Evolutionary conservation across 1,140 invertebrate genomes (phyloP).

Genomic region (Zophobas morio): DNA sequence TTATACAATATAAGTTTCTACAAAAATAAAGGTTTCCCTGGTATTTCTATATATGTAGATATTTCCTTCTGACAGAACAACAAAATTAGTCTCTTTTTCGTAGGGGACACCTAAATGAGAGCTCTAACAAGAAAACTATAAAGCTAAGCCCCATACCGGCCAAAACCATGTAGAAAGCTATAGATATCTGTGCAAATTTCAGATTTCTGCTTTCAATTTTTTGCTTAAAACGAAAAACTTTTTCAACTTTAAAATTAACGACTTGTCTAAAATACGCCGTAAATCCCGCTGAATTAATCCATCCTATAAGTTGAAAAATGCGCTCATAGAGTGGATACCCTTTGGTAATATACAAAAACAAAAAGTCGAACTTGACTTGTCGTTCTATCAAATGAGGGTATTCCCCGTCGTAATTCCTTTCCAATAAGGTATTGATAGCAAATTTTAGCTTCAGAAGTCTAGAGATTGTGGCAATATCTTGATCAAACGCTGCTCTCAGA

Average conservation of each 20-base stretch:
- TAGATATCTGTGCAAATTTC: too few relatives aligned
- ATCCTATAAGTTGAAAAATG: not conserved
- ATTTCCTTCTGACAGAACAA: too few relatives aligned
- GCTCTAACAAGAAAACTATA: too few relatives aligned
- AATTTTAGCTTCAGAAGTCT: not conserved
- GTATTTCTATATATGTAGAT: too few relatives aligned
- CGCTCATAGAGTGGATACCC: not conserved
- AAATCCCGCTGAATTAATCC: not conserved
- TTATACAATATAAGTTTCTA: too few relatives aligned
- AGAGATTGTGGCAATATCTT: not conserved
- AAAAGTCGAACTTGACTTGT: constrained; percentile 4
- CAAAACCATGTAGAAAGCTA: too few relatives aligned
- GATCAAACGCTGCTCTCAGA: not conserved
- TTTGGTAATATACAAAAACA: constrained; percentile 6
- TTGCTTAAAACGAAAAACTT: not conserved
- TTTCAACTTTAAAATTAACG: not conserved
- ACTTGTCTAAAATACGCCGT: not conserved
- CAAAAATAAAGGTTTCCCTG: too few relatives aligned
- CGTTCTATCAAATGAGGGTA: not conserved
- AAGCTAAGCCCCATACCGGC: too few relatives aligned
- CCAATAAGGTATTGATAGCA: not conserved
- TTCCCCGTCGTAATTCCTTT: not conserved
- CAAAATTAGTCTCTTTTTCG: too few relatives aligned
- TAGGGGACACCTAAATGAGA: too few relatives aligned
- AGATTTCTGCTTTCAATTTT: too few relatives aligned